These are phyloP conservation scores for Pogoniulus pusillus DNA, from an alignment of 2,797 vertebrate genomes.

Conservation along the genomic window DNA sequence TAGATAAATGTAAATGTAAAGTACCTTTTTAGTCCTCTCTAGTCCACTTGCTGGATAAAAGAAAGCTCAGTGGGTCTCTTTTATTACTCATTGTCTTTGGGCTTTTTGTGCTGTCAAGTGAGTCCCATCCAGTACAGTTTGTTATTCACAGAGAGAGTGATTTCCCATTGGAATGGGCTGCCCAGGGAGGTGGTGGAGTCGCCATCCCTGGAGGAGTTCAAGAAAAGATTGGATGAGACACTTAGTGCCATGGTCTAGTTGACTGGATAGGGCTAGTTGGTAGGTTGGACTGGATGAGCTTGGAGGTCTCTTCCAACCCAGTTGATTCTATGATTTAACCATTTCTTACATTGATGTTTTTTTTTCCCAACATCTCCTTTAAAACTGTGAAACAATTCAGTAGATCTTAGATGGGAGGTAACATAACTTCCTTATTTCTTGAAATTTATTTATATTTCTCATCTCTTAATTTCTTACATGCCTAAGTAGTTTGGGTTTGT, in stretches of 20 bases:
- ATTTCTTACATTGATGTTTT: accelerated
- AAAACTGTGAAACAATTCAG: background rate
- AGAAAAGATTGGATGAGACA: too few relatives aligned
- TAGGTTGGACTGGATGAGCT: too few relatives aligned
- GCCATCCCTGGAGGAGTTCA: too few relatives aligned
- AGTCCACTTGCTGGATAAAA: background rate
- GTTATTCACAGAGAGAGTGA: too few relatives aligned
- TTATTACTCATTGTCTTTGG: background rate
- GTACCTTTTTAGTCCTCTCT: background rate
- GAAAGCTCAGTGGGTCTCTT: background rate
- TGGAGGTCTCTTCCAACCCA: too few relatives aligned
- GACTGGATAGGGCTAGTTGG: too few relatives aligned
- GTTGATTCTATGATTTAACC: too few relatives aligned
- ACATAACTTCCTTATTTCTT: background rate
- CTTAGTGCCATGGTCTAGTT: too few relatives aligned
- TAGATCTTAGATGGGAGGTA: background rate
- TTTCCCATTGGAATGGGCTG: too few relatives aligned
- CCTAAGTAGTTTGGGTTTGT: background rate
- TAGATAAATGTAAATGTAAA: background rate
- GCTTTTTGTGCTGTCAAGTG: background rate
- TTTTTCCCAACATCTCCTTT: background rate
- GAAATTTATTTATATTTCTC: background rate
- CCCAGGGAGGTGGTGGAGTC: too few relatives aligned
- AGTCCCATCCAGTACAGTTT: background rate
- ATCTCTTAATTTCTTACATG: background rate